Conservation (phyloP, 2,797 vertebrate species). For the Columba guinea region DNA sequence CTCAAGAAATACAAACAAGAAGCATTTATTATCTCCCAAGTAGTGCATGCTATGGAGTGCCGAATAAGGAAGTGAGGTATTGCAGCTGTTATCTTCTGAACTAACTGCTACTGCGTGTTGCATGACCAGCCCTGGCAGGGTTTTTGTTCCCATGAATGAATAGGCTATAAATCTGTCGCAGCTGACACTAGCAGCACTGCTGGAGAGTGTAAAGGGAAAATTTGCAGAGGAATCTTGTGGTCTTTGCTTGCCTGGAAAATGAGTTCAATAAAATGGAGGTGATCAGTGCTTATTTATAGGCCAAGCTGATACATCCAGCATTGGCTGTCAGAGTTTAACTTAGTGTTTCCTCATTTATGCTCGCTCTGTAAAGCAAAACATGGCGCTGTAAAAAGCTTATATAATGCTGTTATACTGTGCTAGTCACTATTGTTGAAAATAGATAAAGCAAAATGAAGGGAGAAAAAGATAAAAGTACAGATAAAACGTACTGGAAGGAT, state of each 20-base stretch:
- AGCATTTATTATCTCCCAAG: slow-evolving; percentile 79
- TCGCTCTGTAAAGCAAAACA: slow-evolving; percentile 61
- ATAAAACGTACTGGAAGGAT: neutral
- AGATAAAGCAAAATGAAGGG: slow-evolving; percentile 5
- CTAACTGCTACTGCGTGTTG: slow-evolving; percentile 80
- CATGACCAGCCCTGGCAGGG: slow-evolving; percentile 79
- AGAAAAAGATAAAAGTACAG: slow-evolving; percentile 3
- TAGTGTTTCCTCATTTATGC: slow-evolving; percentile 71
- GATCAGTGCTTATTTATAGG: slow-evolving; percentile 84
- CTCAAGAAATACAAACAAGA: slow-evolving; percentile 73
- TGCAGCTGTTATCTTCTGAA: slow-evolving; percentile 81
- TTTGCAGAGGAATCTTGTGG: slow-evolving; percentile 79
- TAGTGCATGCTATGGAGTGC: slow-evolving; percentile 65
- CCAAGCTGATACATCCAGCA: slow-evolving; percentile 74
- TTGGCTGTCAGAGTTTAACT: slow-evolving; percentile 72
- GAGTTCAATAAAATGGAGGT: slow-evolving; percentile 82
- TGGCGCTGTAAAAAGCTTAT: slow-evolving; percentile 40
- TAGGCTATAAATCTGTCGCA: slow-evolving; percentile 82
- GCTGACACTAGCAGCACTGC: slow-evolving; percentile 75
- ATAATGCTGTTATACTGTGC: slow-evolving; percentile 49
- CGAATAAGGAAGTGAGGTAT: slow-evolving; percentile 80
- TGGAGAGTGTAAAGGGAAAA: slow-evolving; percentile 79
- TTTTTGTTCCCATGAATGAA: slow-evolving; percentile 85
- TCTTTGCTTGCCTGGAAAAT: slow-evolving; percentile 80
- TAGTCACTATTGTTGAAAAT: slow-evolving; percentile 17